Evolutionary conservation across 2,888 invertebrate species (phyloP), one percentile per base, ranked within the genome.

Genomic region (Drosophila ochracea): DNA sequence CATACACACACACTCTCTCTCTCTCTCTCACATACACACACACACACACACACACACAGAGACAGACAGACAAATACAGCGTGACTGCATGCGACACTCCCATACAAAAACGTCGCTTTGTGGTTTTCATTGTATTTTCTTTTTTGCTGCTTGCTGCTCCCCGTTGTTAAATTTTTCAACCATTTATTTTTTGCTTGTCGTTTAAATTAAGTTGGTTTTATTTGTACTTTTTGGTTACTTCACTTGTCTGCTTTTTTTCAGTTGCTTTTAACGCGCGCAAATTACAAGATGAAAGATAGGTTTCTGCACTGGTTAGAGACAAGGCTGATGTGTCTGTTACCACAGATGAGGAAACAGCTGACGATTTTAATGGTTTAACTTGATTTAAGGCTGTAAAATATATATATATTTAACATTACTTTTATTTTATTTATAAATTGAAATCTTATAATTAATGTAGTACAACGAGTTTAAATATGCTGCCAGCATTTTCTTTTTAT

Each of bases 81-180:
- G 57, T 66, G 78, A 69, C 75, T 80, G 86, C 73, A 80, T 78
- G 85, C 78, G 85, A 81, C 85, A 79, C 81, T 73, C 66, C 63
- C 81, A 79, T 79, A 84, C 75, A 83, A 84, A 87, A 75, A 74
- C 83, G 57, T 28, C 71, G 79, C 79, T 84, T 78, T 86, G 87
- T 80, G 85, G 89, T 82, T 83, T 85, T 61, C 82, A 88, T 84
- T 84, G 85, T 88, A 75, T 57, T 59, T 66, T 52, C 31, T 19
- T 62, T 62, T 43, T 43, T 41, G 11, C 19, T 55, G 35, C 49
- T 60, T 66, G 43, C 50, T 50, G 16, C 50, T 52, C 4, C n/a
- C 21, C 21, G 50, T 31, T 41, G 69, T 62, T 61, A 60, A 52
- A 55, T 78, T 73, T 76, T 73, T 68, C 21, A 52, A 25, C 57